A percentile compares a stretch with the other conserved stretches of the same genome.
phyloP scores from a whole-genome alignment of 2,797 vertebrate species.

The Sebastes paucispinis region DNA sequence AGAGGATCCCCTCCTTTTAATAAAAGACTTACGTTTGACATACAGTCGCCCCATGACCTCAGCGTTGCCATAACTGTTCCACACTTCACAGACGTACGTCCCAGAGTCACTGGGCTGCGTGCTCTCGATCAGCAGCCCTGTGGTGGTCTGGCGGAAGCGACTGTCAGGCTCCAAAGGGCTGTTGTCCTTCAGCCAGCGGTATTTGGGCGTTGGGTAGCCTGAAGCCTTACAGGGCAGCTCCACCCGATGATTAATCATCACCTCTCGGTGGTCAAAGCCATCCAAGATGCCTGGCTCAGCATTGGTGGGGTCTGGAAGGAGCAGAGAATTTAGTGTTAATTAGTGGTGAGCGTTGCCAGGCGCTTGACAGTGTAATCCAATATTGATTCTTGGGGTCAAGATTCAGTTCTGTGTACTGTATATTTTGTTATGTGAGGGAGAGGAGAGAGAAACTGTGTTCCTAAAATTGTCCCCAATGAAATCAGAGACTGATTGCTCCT shows the following conservation, averaged over 20 bases:
- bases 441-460: constrained; percentile 15
- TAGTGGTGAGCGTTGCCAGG: constrained; percentile 54
- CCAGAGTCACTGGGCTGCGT: constrained; percentile 90
- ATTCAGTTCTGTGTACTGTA: constrained; percentile 47
- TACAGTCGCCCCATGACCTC: constrained; percentile 93
- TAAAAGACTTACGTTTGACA: constrained; percentile 92
- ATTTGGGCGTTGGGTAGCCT: constrained; percentile 94
- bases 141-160: constrained; percentile 91
- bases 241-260: constrained; percentile 94
- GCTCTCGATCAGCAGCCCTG: constrained; percentile 92
- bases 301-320: constrained; percentile 90
- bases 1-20: background rate
- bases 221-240: constrained; percentile 98
- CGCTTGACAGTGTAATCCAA: constrained; percentile 47
- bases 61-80: constrained; percentile 97
- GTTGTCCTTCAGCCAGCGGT: constrained; percentile 98
- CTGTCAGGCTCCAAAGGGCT: constrained; percentile 94
- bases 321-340: constrained; percentile 61
- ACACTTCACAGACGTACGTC: constrained; percentile 96
- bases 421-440: constrained; percentile 37
- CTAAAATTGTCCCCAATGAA: background rate
- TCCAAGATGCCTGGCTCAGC: constrained; percentile 96
- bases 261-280: constrained; percentile 94
- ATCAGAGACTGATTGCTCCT: background rate
- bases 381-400: constrained; percentile 61